phyloP scores from a whole-genome alignment of 2,113 vertebrate species.

The Pelmatolapia mariae region DNA sequence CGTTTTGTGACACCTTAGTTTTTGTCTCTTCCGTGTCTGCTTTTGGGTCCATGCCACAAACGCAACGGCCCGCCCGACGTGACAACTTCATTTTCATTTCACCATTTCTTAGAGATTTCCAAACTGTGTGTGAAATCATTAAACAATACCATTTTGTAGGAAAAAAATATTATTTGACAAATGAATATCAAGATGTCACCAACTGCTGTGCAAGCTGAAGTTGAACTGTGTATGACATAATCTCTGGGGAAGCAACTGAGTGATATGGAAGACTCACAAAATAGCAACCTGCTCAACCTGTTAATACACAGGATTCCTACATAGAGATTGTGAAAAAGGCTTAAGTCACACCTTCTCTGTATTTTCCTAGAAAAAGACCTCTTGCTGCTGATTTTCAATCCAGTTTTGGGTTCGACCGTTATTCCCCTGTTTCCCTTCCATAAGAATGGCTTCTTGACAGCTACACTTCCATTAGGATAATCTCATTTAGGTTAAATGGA shows the following conservation, averaged over 20 bases:
- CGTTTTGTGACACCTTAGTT: not conserved
- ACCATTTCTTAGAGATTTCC: not conserved
- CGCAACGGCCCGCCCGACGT: accelerated
- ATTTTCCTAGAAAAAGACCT: not conserved
- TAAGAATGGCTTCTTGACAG: not conserved
- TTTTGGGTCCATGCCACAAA: not conserved
- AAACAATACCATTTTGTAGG: accelerated
- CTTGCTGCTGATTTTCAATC: not conserved
- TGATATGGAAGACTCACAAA: not conserved
- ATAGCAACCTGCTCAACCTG: not conserved
- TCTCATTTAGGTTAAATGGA: not conserved
- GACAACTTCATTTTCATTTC: not conserved
- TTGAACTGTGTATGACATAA: not conserved
- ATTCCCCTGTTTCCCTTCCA: not conserved
- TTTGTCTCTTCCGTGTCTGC: not conserved
- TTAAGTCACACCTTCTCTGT: not conserved
- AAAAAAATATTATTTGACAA: not conserved
- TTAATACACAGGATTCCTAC: not conserved
- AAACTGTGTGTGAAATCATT: not conserved
- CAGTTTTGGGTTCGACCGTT: not conserved
- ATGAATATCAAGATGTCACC: not conserved
- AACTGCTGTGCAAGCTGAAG: not conserved
- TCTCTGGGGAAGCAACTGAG: not conserved
- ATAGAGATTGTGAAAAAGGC: not conserved
- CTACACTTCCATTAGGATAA: not conserved